A percentile compares a stretch with the other conserved stretches of the same genome.
Evolutionary conservation across 1,140 invertebrate species (phyloP).

Genomic region (Drosophila sturtevanti): DNA sequence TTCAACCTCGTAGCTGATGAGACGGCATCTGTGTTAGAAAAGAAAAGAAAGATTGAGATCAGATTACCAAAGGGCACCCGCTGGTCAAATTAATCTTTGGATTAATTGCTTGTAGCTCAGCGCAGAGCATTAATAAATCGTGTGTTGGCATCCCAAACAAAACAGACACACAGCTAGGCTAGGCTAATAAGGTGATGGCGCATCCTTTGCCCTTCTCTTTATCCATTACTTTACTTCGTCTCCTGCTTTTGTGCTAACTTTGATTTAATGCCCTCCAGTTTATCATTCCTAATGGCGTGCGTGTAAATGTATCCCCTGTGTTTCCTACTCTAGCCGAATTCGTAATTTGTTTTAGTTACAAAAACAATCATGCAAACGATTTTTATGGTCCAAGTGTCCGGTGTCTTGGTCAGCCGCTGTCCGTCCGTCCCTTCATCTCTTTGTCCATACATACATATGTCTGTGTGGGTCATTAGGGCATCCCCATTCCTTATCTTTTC

Average conservation of each 20-base stretch:
- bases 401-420: conserved; percentile 26
- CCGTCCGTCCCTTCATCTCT: conserved; percentile 15
- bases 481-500: conserved; percentile 41
- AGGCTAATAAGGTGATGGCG: conserved; percentile 62
- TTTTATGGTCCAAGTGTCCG: conserved; percentile 40
- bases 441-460: no score
- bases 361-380: conserved; percentile 70
- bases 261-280: conserved; percentile 77
- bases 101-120: conserved; percentile 81
- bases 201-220: conserved; percentile 27
- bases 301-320: conserved; percentile 67
- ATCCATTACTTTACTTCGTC: conserved; percentile 19
- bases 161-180: conserved; percentile 27
- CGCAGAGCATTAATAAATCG: conserved; percentile 79
- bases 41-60: conserved; percentile 52
- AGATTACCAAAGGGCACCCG: conserved; percentile 57
- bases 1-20: conserved; percentile 20
- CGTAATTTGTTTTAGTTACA: conserved; percentile 69
- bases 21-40: conserved; percentile 47
- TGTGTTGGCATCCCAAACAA: conserved; percentile 25
- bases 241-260: conserved; percentile 65
- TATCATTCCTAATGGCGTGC: conserved; percentile 77
- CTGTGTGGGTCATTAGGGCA: conserved; percentile 31
- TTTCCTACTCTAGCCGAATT: conserved; percentile 31
- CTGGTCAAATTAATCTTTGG: conserved; percentile 79